Percentiles rank a stretch among this genome's conserved stretches.
These are phyloP conservation scores for Allophyes oxyacanthae DNA, from an alignment of 2,888 invertebrate species.

Conservation along the genomic window DNA sequence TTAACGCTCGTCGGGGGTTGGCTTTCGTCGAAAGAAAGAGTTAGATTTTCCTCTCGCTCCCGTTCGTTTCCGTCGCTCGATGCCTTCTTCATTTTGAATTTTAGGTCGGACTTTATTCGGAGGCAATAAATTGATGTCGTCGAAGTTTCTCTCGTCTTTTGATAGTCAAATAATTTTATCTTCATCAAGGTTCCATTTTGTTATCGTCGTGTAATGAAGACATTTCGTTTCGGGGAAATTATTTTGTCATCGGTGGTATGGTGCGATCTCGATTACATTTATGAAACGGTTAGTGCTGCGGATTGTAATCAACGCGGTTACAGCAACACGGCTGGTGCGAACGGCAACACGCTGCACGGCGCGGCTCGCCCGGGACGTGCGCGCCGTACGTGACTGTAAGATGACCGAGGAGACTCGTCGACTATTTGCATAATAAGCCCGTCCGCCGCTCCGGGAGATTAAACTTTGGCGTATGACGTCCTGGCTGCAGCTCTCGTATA, in stretches of 20 bases:
- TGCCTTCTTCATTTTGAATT: conserved; percentile 75
- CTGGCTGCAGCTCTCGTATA: conserved; percentile 83
- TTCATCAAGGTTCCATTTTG: conserved; percentile 74
- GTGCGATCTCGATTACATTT: conserved; percentile 43
- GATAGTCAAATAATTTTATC: conserved; percentile 84
- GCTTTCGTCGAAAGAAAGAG: conserved; percentile 76
- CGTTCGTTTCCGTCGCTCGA: conserved; percentile 72
- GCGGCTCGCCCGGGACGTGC: conserved; percentile 47
- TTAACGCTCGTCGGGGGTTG: conserved; percentile 80
- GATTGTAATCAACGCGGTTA: conserved; percentile 43
- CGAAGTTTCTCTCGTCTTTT: conserved; percentile 79
- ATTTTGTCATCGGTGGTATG: conserved; percentile 42
- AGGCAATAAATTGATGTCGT: conserved; percentile 80
- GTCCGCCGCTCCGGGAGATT: conserved; percentile 84
- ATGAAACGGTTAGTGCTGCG: conserved; percentile 35
- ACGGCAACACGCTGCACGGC: conserved; percentile 39
- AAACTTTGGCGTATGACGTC: conserved; percentile 87
- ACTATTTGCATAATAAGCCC: conserved; percentile 87
- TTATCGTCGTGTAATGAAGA: conserved; percentile 74
- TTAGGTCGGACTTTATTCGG: conserved; percentile 75
- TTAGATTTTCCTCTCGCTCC: conserved; percentile 76
- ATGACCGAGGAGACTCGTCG: conserved; percentile 79
- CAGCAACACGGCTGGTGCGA: conserved; percentile 5
- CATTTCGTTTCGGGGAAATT: conserved; percentile 61
- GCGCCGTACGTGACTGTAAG: conserved; percentile 78